Conservation (phyloP, 2,888 invertebrate species). For the Drosophila kambysellisi region DNA sequence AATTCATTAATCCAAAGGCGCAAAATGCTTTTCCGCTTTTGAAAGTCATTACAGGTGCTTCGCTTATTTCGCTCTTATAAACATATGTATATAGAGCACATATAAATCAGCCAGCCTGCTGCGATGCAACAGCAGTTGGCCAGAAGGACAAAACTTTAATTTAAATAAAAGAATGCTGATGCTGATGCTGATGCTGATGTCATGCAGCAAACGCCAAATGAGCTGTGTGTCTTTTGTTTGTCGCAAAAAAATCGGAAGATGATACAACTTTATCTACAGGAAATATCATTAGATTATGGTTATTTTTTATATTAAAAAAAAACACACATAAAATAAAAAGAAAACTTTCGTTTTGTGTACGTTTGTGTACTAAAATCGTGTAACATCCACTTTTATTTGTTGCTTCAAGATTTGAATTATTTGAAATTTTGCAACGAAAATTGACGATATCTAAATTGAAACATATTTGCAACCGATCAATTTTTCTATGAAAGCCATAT, state of each 20-base stretch:
- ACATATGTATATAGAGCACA: not conserved
- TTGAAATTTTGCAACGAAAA: not conserved
- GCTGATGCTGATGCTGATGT: not conserved
- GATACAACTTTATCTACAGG: not conserved
- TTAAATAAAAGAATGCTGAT: not conserved
- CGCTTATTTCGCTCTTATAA: not conserved
- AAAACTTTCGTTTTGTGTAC: not conserved
- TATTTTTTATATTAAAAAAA: not conserved
- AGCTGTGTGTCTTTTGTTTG: not conserved
- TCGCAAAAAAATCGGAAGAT: not conserved
- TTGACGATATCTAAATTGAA: not conserved
- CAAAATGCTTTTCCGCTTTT: not conserved
- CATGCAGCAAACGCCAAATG: slow-evolving; percentile 1
- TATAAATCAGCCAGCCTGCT: not conserved
- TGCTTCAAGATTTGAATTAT: not conserved
- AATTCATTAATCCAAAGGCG: not conserved
- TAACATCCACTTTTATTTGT: not conserved
- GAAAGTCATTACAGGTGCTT: not conserved
- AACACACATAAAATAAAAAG: not conserved
- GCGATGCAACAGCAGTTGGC: slow-evolving; percentile 1
- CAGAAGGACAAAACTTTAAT: not conserved
- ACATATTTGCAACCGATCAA: not conserved
- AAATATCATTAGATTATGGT: not conserved
- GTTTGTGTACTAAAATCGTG: not conserved
- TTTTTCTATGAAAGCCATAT: not conserved